Evolutionary conservation across 92 coral and sea anemone genomes (phyloP).

Genomic region (Heteractis magnifica): DNA sequence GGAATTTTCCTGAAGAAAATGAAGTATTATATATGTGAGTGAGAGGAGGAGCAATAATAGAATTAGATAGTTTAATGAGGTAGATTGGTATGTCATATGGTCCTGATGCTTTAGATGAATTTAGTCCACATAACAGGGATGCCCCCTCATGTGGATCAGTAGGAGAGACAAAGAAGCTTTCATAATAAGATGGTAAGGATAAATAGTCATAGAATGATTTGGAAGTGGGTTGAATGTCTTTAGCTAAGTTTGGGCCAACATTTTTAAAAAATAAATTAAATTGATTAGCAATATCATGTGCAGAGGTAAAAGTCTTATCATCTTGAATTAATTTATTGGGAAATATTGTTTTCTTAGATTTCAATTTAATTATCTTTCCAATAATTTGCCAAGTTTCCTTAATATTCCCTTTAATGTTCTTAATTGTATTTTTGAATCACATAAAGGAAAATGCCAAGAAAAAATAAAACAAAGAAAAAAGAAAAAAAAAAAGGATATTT

Average conservation of each 20-base stretch:
- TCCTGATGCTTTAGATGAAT: not conserved
- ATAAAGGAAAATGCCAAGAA: too few relatives aligned
- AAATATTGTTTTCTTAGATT: not conserved
- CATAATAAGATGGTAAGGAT: not conserved
- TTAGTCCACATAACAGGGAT: not conserved
- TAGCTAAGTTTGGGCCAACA: slow-evolving; percentile 10
- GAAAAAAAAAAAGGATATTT: too few relatives aligned
- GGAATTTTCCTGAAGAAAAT: not conserved
- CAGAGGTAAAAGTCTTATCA: not conserved
- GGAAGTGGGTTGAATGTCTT: not conserved
- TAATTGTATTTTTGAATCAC: too few relatives aligned
- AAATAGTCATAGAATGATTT: not conserved
- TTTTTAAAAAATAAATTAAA: not conserved
- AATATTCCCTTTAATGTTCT: not conserved
- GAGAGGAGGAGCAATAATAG: slow-evolving; percentile 3
- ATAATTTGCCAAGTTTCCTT: not conserved
- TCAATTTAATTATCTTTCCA: not conserved
- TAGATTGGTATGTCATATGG: not conserved
- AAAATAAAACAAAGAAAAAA: too few relatives aligned
- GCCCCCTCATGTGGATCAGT: not conserved
- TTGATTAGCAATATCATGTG: slow-evolving; percentile 7
- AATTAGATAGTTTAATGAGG: not conserved
- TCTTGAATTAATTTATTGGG: slow-evolving; percentile 3
- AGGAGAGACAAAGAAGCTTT: not conserved
- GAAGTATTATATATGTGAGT: not conserved